Evolutionary conservation across 2,888 invertebrate species (phyloP).

Genomic region (Mesorhabditis belari): DNA sequence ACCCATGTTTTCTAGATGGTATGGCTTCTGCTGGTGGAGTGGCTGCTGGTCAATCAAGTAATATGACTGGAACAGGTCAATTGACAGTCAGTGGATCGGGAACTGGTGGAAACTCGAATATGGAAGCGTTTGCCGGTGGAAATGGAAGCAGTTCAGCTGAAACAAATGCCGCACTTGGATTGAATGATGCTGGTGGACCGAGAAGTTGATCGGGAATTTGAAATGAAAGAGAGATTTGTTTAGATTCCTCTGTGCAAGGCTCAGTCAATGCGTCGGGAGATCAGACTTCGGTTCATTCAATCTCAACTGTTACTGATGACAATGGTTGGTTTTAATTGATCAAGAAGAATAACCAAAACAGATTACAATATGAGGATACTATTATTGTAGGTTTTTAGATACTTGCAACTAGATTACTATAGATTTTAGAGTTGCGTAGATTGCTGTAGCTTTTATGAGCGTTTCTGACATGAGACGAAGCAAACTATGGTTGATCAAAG

Average conservation of each 20-base stretch:
- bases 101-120: conserved; percentile 15
- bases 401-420: no score
- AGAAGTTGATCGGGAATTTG: conserved; percentile 17
- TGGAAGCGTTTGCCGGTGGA: conserved; percentile 20
- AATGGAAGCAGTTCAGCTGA: conserved; percentile 14
- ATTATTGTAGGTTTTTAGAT: not conserved
- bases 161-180: conserved; percentile 13
- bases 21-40: conserved; percentile 15
- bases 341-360: no score
- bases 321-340: conserved; percentile 10
- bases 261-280: conserved; percentile 21
- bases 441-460: no score
- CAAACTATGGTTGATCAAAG: no score
- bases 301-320: conserved; percentile 21
- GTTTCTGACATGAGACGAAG: no score
- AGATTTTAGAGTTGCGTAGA: no score
- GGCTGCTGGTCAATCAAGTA: conserved; percentile 21
- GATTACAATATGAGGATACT: no score
- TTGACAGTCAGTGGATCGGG: conserved; percentile 12
- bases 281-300: conserved; percentile 22
- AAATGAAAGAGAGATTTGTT: no score
- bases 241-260: conserved; percentile 21
- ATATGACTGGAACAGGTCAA: conserved; percentile 19
- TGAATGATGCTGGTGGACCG: conserved; percentile 12
- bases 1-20: conserved; percentile 17